phyloP scores from a whole-genome alignment of 2,797 vertebrate genomes.

The Fistularia commersonii region DNA sequence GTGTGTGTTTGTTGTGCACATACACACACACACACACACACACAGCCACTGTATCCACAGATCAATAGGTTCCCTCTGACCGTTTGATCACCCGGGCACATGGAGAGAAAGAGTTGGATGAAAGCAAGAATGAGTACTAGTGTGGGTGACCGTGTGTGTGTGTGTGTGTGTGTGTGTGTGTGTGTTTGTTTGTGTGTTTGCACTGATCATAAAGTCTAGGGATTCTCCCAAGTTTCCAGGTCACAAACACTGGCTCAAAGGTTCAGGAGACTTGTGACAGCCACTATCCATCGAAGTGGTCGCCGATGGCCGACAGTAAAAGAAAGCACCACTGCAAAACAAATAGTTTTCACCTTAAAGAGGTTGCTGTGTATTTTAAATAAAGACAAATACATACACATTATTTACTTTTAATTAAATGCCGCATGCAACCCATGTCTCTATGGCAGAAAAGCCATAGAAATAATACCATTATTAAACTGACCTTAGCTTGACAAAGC shows the following conservation, averaged over 20 bases:
- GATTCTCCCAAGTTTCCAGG: conserved; percentile 12
- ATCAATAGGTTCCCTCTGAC: conserved; percentile 30
- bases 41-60: conserved; percentile 19
- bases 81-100: conserved; percentile 19
- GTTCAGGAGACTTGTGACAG: conserved; percentile 21
- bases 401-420: no score
- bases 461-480: no score
- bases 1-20: neutral
- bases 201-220: conserved; percentile 42
- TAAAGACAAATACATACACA: no score
- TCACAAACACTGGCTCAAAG: neutral
- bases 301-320: no score
- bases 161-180: neutral
- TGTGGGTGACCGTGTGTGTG: conserved; percentile 7
- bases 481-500: no score
- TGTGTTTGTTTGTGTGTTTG: conserved; percentile 15
- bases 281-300: no score
- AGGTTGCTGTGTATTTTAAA: no score
- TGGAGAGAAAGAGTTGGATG: conserved; percentile 1
- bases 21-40: conserved; percentile 10
- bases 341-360: no score
- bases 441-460: no score
- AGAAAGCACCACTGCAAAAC: no score
- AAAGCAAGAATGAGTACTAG: conserved; percentile 4
- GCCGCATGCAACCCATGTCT: no score